A percentile compares a stretch with the other conserved stretches of the same genome.
These are phyloP conservation scores for Geodia barretti DNA, from an alignment of 37 sponge, comb jelly and placozoan species.

Conservation along the genomic window DNA sequence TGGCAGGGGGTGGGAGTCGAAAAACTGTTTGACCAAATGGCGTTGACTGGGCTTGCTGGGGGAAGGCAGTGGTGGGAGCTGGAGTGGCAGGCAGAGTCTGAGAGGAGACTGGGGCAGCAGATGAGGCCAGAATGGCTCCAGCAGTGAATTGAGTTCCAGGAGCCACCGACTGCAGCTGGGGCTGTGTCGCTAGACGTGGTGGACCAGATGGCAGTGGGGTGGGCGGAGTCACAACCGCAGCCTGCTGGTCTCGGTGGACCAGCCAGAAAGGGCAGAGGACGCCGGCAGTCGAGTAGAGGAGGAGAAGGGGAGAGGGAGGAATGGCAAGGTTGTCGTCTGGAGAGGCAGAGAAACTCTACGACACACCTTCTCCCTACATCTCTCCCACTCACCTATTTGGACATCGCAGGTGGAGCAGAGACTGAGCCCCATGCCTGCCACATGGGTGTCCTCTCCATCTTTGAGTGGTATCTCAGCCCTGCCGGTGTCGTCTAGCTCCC, in stretches of 20 bases:
- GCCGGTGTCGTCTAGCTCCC: slow-evolving; percentile 68
- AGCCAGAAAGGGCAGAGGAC: slow-evolving; percentile 65
- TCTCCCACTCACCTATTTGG: slow-evolving; percentile 39
- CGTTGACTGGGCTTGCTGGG: too few relatives aligned
- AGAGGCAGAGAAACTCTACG: not conserved
- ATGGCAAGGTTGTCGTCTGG: slow-evolving; percentile 36
- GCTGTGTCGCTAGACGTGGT: not conserved
- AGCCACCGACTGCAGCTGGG: not conserved
- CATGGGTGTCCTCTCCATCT: slow-evolving; percentile 54
- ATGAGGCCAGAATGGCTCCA: not conserved
- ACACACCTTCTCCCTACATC: too few relatives aligned
- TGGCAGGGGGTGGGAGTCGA: too few relatives aligned
- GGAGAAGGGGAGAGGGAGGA: slow-evolving; percentile 69
- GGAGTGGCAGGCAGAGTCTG: not conserved
- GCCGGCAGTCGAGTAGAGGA: slow-evolving; percentile 64
- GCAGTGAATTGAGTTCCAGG: not conserved
- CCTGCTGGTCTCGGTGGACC: slow-evolving; percentile 32
- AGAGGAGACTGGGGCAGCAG: not conserved
- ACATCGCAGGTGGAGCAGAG: slow-evolving; percentile 39
- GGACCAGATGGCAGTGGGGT: slow-evolving; percentile 32
- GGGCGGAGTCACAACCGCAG: slow-evolving; percentile 26
- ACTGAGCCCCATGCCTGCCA: slow-evolving; percentile 69
- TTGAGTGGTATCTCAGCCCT: slow-evolving; percentile 75
- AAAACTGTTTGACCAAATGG: too few relatives aligned
- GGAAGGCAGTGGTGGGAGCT: too few relatives aligned